Conservation (phyloP, 2,888 invertebrate genomes). For the Anaspis maculata region DNA sequence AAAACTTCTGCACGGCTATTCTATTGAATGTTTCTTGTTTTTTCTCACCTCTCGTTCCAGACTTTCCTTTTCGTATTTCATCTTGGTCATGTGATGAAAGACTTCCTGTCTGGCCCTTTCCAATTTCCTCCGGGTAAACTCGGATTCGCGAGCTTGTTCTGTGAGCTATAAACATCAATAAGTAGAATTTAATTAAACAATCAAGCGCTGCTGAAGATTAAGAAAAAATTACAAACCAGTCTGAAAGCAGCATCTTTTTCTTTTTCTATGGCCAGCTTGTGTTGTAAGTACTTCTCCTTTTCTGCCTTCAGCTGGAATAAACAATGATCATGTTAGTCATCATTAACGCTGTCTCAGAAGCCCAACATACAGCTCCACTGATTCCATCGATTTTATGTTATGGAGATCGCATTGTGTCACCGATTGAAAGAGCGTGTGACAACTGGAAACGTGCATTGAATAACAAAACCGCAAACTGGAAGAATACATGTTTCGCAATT, state of each 20-base stretch:
- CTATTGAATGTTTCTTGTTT: no score
- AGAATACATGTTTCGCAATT: no score
- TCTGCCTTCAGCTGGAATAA: conserved; percentile 42
- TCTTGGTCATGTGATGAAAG: conserved; percentile 50
- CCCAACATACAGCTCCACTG: no score
- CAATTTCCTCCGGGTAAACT: conserved; percentile 47
- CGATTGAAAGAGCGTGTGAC: no score
- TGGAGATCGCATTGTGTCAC: no score
- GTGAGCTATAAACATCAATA: conserved; percentile 41
- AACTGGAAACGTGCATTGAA: no score
- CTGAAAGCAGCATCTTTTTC: conserved; percentile 44
- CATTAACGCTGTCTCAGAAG: no score
- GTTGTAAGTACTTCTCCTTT: conserved; percentile 42
- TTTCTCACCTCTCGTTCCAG: conserved; percentile 50
- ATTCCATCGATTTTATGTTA: no score
- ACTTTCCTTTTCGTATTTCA: conserved; percentile 49
- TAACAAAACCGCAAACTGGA: no score
- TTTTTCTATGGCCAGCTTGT: conserved; percentile 42
- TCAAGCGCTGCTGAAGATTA: background rate
- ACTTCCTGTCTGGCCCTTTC: conserved; percentile 52
- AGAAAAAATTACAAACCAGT: conserved; percentile 34
- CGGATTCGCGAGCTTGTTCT: conserved; percentile 50
- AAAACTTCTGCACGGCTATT: no score
- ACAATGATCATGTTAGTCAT: no score
- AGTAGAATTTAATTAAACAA: background rate